These are phyloP conservation scores for Camponotus pennsylvanicus DNA, from an alignment of 1,140 invertebrate species.

Conservation along the genomic window DNA sequence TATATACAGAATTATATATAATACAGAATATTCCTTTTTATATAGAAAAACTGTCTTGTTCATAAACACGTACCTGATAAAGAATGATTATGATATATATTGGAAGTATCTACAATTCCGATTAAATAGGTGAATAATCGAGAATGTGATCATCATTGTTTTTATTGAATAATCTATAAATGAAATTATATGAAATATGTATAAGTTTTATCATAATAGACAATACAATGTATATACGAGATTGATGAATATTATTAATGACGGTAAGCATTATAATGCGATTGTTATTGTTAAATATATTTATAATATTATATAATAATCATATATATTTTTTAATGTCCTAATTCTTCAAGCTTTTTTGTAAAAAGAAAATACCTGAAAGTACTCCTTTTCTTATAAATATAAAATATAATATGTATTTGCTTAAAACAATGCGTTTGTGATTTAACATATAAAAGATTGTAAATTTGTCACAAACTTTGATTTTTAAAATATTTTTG, in stretches of 20 bases:
- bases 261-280: neutral
- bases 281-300: slow-evolving; percentile 50
- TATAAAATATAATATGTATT: neutral
- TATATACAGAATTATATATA: neutral
- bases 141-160: slow-evolving; percentile 52
- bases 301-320: slow-evolving; percentile 40
- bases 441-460: neutral
- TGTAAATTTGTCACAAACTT: neutral
- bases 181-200: slow-evolving; percentile 11
- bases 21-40: slow-evolving; percentile 7
- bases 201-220: neutral
- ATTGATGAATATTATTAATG: slow-evolving; percentile 36
- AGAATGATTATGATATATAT: slow-evolving; percentile 3
- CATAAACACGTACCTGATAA: slow-evolving; percentile 33
- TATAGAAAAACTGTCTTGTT: slow-evolving; percentile 7
- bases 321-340: neutral
- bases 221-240: slow-evolving; percentile 28
- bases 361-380: neutral
- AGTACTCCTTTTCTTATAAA: neutral
- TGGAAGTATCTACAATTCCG: neutral
- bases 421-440: neutral
- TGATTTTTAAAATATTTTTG: slow-evolving; percentile 1
- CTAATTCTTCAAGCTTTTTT: neutral
- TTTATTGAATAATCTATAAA: slow-evolving; percentile 42
- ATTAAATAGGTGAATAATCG: neutral